Conservation (phyloP, 2,113 vertebrate species). For the Myotis davidii region DNA sequence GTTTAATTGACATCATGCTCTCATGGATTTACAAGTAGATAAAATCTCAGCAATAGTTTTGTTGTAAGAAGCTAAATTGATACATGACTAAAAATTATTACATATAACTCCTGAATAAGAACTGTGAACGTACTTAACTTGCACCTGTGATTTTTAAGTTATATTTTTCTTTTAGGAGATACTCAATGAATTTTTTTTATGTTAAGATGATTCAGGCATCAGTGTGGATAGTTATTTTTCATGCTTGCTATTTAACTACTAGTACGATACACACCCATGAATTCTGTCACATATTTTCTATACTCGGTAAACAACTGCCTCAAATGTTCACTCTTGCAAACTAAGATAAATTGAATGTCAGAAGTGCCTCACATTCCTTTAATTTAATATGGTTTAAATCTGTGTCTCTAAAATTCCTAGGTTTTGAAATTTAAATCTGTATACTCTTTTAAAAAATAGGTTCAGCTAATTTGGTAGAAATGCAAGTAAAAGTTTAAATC, state of each 20-base stretch:
- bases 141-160: slow-evolving; percentile 54
- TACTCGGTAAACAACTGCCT: slow-evolving; percentile 48
- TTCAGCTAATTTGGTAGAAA: background rate
- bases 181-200: slow-evolving; percentile 37
- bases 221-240: slow-evolving; percentile 58
- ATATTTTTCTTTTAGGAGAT: slow-evolving; percentile 61
- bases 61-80: background rate
- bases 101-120: background rate
- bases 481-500: slow-evolving; percentile 32
- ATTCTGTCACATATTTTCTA: slow-evolving; percentile 52
- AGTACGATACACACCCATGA: slow-evolving; percentile 39
- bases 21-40: background rate
- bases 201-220: slow-evolving; percentile 25
- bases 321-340: slow-evolving; percentile 33
- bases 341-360: slow-evolving; percentile 35
- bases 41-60: background rate
- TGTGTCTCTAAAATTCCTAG: background rate
- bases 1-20: background rate
- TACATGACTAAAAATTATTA: background rate
- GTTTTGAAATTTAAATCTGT: slow-evolving; percentile 11
- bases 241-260: slow-evolving; percentile 53
- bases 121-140: background rate
- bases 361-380: background rate
- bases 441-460: background rate
- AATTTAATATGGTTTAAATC: slow-evolving; percentile 49